Percentiles rank a stretch among this genome's conserved stretches.
phyloP scores from a whole-genome alignment of 1,140 invertebrate genomes.

The Mamestra configurata region DNA sequence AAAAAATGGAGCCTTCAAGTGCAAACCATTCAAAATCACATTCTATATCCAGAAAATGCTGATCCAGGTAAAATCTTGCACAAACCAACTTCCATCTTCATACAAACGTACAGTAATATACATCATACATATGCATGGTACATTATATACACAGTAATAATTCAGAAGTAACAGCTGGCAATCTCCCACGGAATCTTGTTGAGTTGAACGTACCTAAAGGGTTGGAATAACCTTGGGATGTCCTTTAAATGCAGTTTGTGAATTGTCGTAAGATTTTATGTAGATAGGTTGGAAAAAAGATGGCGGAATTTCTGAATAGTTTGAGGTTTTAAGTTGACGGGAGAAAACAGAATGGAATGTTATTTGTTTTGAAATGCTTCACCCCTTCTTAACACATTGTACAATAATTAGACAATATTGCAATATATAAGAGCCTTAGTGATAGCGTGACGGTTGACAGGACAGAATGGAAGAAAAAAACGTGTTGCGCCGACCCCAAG shows the following conservation, averaged over 20 bases:
- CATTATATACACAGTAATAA: background rate
- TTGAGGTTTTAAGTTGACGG: no score
- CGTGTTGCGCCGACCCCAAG: no score
- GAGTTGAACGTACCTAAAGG: constrained; percentile 1
- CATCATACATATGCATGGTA: background rate
- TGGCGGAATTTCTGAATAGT: background rate
- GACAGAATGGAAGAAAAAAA: no score
- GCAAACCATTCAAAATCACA: no score
- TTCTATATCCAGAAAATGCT: no score
- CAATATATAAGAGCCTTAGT: no score
- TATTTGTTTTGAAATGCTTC: no score
- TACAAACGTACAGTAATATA: background rate
- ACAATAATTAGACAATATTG: no score
- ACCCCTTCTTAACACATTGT: no score
- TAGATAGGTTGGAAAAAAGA: background rate
- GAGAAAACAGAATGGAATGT: no score
- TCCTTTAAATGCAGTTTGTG: background rate
- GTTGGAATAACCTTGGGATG: background rate
- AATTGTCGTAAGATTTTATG: background rate
- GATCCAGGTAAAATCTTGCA: background rate
- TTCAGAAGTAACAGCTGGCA: background rate
- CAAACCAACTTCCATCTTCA: background rate
- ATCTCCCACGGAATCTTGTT: background rate
- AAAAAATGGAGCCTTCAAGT: no score
- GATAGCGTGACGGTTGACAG: no score